Evolutionary conservation across 1,140 invertebrate genomes (phyloP).

Genomic region (Drosophila lacertosa): DNA sequence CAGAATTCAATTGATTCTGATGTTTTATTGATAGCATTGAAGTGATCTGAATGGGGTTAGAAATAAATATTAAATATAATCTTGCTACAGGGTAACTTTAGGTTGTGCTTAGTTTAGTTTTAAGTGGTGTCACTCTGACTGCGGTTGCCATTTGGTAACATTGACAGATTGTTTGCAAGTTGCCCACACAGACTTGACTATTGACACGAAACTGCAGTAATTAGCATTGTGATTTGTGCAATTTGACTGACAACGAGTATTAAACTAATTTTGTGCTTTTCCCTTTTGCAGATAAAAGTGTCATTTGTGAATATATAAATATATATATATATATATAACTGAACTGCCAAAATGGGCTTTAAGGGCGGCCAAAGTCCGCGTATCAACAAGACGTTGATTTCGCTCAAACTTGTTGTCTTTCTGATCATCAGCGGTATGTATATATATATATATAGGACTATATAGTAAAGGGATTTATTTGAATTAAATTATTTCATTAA

Average conservation of each 20-base stretch:
- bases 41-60: constrained; percentile 19
- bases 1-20: constrained; percentile 27
- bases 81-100: neutral
- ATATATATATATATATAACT: constrained; percentile 19
- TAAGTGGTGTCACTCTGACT: neutral
- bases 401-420: constrained; percentile 77
- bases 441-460: no score
- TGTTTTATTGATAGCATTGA: constrained; percentile 18
- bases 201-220: constrained; percentile 12
- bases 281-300: constrained; percentile 10
- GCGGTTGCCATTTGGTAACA: constrained; percentile 30
- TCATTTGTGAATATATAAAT: no score
- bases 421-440: constrained; percentile 80
- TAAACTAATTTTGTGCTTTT: neutral
- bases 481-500: neutral
- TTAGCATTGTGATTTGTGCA: neutral
- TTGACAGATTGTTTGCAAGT: constrained; percentile 31
- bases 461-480: no score
- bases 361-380: constrained; percentile 53
- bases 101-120: neutral
- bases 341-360: constrained; percentile 66
- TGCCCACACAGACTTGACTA: neutral
- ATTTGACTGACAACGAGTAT: neutral
- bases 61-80: neutral
- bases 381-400: constrained; percentile 76